phyloP scores from a whole-genome alignment of 2,797 vertebrate genomes.

The Pipistrellus kuhlii region DNA sequence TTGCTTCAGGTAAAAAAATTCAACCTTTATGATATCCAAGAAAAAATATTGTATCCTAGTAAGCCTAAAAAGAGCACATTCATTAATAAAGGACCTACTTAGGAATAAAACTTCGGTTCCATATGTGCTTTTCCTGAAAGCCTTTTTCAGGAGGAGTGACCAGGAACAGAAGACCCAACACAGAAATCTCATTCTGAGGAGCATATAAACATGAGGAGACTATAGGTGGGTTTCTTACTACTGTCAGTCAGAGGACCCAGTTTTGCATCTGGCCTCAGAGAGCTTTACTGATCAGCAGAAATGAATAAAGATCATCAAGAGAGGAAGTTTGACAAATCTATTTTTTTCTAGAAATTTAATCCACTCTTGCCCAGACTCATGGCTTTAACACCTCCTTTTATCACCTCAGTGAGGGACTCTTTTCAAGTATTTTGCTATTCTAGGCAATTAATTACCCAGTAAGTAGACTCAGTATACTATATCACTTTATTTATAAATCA shows the following conservation, averaged over 20 bases:
- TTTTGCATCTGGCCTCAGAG: background rate
- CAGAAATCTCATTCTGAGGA: background rate
- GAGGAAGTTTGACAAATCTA: background rate
- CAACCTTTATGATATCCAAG: background rate
- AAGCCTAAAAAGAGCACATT: slow-evolving; percentile 39
- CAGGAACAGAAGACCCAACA: background rate
- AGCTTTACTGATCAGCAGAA: slow-evolving; percentile 42
- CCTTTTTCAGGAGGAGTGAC: background rate
- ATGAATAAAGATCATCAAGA: background rate
- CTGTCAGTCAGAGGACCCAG: background rate
- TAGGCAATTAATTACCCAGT: background rate
- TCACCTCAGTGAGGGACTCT: background rate
- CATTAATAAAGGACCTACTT: background rate
- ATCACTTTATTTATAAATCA: background rate
- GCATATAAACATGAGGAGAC: background rate
- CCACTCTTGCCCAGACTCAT: background rate
- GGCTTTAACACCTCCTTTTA: background rate
- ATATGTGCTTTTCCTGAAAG: slow-evolving; percentile 22
- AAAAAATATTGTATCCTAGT: background rate
- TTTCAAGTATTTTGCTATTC: background rate
- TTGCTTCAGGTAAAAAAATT: slow-evolving; percentile 25
- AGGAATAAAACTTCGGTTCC: slow-evolving; percentile 34
- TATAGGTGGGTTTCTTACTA: background rate
- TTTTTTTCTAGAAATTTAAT: slow-evolving; percentile 1
- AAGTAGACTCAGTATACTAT: background rate